A percentile compares a stretch with the other conserved stretches of the same genome.
Evolutionary conservation across 1,140 invertebrate genomes (phyloP).

Genomic region (Drosophila setifemur): DNA sequence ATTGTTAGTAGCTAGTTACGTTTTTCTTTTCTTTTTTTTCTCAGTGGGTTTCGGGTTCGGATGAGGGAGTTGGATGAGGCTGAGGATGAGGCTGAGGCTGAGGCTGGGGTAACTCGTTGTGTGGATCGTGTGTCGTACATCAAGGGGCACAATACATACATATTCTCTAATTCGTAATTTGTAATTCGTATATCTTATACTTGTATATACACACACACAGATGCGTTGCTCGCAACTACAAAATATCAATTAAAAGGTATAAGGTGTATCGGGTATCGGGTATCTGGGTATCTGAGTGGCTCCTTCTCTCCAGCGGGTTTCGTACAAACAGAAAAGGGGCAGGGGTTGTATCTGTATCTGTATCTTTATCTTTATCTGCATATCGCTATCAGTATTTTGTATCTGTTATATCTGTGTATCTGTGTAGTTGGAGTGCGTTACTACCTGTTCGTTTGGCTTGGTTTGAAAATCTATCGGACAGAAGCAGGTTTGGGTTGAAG

Average conservation of each 20-base stretch:
- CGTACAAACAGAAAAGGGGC: conserved; percentile 2
- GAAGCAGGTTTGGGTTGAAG: too few species aligned
- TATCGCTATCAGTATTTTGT: neutral
- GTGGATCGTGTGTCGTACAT: conserved; percentile 52
- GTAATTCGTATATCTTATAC: conserved; percentile 1
- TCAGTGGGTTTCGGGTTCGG: too few species aligned
- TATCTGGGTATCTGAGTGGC: neutral
- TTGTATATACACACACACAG: conserved; percentile 28
- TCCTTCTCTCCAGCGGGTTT: neutral
- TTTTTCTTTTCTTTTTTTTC: too few species aligned
- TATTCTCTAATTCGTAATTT: conserved; percentile 27
- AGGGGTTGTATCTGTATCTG: neutral
- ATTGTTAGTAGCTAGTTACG: conserved; percentile 14
- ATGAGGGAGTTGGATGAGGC: conserved; percentile 1
- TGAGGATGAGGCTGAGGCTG: neutral
- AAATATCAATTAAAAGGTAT: conserved; percentile 26
- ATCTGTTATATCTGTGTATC: neutral
- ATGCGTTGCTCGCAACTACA: conserved; percentile 34
- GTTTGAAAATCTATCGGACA: too few species aligned
- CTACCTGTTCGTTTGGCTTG: neutral
- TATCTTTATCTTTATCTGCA: neutral
- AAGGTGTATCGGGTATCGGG: too few species aligned
- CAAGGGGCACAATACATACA: conserved; percentile 46
- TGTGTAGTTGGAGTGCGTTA: neutral
- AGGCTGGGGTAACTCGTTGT: conserved; percentile 8